Base-by-base conservation (phyloP, 2,797 vertebrate species). In the Siniperca scherzeri region DNA sequence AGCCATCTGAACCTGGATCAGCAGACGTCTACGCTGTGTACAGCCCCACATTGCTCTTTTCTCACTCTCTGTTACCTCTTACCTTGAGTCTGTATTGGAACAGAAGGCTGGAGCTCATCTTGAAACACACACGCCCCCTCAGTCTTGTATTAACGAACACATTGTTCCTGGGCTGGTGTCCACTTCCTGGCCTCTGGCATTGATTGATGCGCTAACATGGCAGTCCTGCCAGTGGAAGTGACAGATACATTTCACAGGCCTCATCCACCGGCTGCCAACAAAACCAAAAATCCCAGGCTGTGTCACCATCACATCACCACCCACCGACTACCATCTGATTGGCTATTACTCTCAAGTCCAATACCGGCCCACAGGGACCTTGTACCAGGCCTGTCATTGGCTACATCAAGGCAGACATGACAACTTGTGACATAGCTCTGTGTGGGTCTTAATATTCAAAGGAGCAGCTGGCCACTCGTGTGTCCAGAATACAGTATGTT, bases 141-240 rank as follows among this genome's bases (percentile, higher is more conserved):
- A 77, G 62, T 78, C 73, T 80, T 59, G 64, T 82, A 33, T 85
- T 86, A 79, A 88, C 48, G 69, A 85, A 83, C 87, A 88, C 84
- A 86, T 76, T 83, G 78, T 87, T 91, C 74, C 86, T 59, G 78
- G 81, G 84, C 62, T 19, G 22, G 74, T 74, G 75, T 87, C 80
- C 84, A 73, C 48, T 17, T 88, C 76, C 78, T 65, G 76, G 55
- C 55, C 76, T 82, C 77, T 69, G 85, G 70, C 73, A 77, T 46
- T 94, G 93, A 95, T 91, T 89, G 90, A 94, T 93, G 76, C n/a
- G 42, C 74, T 59, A 80, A 77, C 88, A 73, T 75, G 87, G 81
- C 72, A 77, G 60, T 69, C 68, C 80, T n/a, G 88, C 77, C 82
- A 87, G 84, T 77, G 69, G 67, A 91, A 89, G 90, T 91, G 89